Evolutionary conservation across 1,140 invertebrate species (phyloP).

Genomic region (Eriocheir sinensis): DNA sequence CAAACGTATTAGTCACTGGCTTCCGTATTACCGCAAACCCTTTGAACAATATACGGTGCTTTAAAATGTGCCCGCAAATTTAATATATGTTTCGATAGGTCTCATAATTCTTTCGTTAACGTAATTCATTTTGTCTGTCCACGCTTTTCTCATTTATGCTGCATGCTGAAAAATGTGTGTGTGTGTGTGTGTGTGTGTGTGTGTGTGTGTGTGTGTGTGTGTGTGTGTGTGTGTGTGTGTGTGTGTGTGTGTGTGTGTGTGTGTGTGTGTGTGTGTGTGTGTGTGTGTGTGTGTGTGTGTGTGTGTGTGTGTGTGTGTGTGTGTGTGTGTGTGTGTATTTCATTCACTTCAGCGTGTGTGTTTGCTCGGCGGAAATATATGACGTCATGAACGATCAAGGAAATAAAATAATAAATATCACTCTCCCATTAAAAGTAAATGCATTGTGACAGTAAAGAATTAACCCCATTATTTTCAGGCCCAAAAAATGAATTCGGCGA

Average conservation of each 20-base stretch:
- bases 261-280: conserved; percentile 22
- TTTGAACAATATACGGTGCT: too few relatives aligned
- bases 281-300: conserved; percentile 14
- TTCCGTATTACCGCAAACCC: too few relatives aligned
- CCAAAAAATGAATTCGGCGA: neutral
- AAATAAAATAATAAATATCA: conserved; percentile 27
- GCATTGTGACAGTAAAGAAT: conserved; percentile 25
- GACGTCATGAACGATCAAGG: neutral
- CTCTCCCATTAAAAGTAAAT: conserved; percentile 16
- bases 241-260: neutral
- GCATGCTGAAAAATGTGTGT: too few relatives aligned
- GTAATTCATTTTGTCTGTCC: too few relatives aligned
- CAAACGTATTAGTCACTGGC: too few relatives aligned
- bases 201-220: neutral
- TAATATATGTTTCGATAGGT: too few relatives aligned
- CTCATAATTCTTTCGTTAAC: too few relatives aligned
- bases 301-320: conserved; percentile 14
- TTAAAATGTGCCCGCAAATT: too few relatives aligned
- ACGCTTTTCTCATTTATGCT: too few relatives aligned
- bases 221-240: conserved; percentile 22
- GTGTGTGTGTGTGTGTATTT: neutral
- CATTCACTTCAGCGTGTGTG: neutral
- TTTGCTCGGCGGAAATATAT: conserved; percentile 15
- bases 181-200: neutral
- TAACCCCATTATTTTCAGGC: neutral